Evolutionary conservation across 2,797 vertebrate genomes (phyloP).

Genomic region (Thamnophis elegans): DNA sequence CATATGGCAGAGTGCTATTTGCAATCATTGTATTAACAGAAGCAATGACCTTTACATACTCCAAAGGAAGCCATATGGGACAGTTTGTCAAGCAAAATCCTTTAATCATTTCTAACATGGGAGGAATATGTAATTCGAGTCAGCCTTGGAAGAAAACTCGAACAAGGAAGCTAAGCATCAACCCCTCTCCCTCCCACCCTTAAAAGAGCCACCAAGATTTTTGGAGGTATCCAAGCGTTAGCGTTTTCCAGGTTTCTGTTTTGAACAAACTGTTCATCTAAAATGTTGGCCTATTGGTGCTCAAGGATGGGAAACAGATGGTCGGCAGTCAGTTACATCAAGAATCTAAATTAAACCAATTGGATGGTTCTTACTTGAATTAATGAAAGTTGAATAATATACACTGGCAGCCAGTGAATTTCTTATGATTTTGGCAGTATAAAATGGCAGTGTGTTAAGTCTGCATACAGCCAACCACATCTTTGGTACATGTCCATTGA

Average conservation of each 20-base stretch:
- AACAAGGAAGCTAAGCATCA: constrained; percentile 9
- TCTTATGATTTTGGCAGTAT: constrained; percentile 44
- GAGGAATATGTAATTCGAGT: constrained; percentile 11
- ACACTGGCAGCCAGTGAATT: constrained; percentile 53
- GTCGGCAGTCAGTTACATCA: constrained; percentile 57
- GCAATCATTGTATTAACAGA: constrained; percentile 61
- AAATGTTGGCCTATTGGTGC: constrained; percentile 28
- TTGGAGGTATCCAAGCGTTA: constrained; percentile 33
- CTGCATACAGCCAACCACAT: constrained; percentile 33
- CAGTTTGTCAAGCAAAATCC: constrained; percentile 38
- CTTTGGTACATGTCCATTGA: neutral
- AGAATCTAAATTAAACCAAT: constrained; percentile 63
- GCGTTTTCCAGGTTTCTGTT: constrained; percentile 20
- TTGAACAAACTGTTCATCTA: constrained; percentile 23
- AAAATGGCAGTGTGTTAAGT: constrained; percentile 33
- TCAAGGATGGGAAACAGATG: constrained; percentile 64
- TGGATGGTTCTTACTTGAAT: constrained; percentile 63
- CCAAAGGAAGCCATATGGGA: constrained; percentile 60
- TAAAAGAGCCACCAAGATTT: constrained; percentile 23
- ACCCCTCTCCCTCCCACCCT: neutral
- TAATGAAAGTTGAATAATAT: constrained; percentile 66
- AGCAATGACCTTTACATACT: constrained; percentile 65
- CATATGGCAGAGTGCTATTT: constrained; percentile 55
- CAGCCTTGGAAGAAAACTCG: constrained; percentile 40
- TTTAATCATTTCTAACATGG: constrained; percentile 23